Conservation (phyloP, 2,888 invertebrate species). For the Hydroisotoma schaefferi region DNA sequence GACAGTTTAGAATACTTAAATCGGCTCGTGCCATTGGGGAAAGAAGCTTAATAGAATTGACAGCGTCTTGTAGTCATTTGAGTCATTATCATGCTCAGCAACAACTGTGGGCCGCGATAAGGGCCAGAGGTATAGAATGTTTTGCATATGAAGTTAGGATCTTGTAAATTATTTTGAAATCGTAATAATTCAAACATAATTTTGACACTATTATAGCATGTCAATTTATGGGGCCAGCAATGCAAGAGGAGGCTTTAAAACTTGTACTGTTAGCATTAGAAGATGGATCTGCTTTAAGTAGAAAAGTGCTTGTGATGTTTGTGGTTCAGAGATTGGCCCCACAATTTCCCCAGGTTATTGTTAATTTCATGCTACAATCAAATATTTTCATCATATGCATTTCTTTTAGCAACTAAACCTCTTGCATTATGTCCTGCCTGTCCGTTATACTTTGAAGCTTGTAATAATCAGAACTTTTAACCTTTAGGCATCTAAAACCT, state of each 20-base stretch:
- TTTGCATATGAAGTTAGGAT: slow-evolving; percentile 16
- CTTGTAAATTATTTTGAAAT: not conserved
- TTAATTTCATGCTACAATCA: not conserved
- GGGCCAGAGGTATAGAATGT: slow-evolving; percentile 32
- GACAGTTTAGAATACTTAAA: slow-evolving; percentile 21
- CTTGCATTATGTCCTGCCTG: too few species aligned
- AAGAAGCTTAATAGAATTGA: slow-evolving; percentile 33
- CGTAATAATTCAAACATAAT: not conserved
- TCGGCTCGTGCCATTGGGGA: slow-evolving; percentile 34
- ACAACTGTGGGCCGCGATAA: slow-evolving; percentile 41
- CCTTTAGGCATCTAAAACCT: slow-evolving; percentile 26
- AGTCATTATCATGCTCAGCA: slow-evolving; percentile 45
- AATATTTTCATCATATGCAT: slow-evolving; percentile 5
- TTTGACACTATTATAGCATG: slow-evolving; percentile 12
- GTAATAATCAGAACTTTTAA: too few species aligned
- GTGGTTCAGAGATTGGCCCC: slow-evolving; percentile 95
- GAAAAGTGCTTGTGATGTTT: slow-evolving; percentile 96
- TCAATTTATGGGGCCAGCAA: slow-evolving; percentile 60
- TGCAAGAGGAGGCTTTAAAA: slow-evolving; percentile 98
- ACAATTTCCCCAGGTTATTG: slow-evolving; percentile 79
- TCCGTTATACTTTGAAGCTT: too few species aligned
- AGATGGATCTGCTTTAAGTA: slow-evolving; percentile 88
- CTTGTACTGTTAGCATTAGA: slow-evolving; percentile 89
- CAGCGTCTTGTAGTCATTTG: slow-evolving; percentile 34
- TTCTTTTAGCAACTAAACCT: too few species aligned